A percentile compares a stretch with the other conserved stretches of the same genome.
These are phyloP conservation scores for Sitobion miscanthi DNA, from an alignment of 1,140 invertebrate species.

Conservation along the genomic window DNA sequence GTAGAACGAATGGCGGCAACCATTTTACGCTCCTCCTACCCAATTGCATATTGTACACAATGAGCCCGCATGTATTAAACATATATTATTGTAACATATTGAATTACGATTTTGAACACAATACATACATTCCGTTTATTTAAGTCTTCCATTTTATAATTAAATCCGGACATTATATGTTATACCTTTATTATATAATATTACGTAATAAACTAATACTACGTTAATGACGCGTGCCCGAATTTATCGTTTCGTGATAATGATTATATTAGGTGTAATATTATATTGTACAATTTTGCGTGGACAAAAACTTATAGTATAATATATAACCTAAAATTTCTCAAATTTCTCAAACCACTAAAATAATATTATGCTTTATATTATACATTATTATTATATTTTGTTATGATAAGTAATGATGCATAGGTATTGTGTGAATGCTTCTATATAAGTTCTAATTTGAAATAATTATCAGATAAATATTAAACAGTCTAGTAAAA, in stretches of 20 bases:
- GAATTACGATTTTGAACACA: neutral
- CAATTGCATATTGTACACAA: neutral
- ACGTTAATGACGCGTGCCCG: neutral
- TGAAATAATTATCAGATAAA: neutral
- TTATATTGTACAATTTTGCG: too few relatives aligned
- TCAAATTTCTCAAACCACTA: neutral
- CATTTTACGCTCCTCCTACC: slow-evolving; percentile 34
- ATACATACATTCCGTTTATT: neutral
- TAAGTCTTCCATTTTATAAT: neutral
- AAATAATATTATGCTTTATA: neutral
- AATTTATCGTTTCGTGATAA: neutral
- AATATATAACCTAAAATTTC: neutral
- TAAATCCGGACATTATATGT: neutral
- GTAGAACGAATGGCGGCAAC: slow-evolving; percentile 29
- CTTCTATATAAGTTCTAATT: neutral
- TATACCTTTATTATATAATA: neutral
- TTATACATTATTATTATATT: neutral
- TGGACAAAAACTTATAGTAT: neutral
- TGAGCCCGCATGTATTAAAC: neutral
- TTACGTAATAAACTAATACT: too few relatives aligned
- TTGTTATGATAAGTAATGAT: neutral
- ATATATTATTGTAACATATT: slow-evolving; percentile 10
- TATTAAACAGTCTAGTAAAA: neutral
- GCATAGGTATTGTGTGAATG: neutral
- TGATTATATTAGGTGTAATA: too few relatives aligned